Base-by-base conservation (phyloP, 2,888 invertebrate genomes). In the Cacoxenus indagator region DNA sequence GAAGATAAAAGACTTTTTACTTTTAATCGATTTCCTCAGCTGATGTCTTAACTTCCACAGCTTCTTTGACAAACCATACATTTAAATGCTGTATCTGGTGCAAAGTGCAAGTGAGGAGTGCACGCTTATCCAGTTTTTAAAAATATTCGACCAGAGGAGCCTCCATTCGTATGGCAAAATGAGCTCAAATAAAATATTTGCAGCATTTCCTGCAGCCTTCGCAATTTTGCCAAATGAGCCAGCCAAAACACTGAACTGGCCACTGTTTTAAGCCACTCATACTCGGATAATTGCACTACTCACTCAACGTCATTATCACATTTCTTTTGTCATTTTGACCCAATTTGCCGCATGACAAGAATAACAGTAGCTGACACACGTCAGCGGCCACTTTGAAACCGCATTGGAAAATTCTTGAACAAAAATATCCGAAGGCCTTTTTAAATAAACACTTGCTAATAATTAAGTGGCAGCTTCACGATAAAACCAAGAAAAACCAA, bases 261-360 rank as follows among this genome's bases (percentile, higher is more conserved):
- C 51, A 51, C 43, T 43, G 11, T n/a, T 14, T 14, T 14, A 51
- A 4, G 19, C 17, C 4, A 26, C 26, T 19, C 26, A 24, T 19
- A 54, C 26, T 11, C 8, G 14, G 37, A 8, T 54, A 59, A 59
- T 59, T 59, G 59, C 59, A 4, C 19, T 22, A 57, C 59, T 59
- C 27, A 31, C 27, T 27, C 59, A 31, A 29, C 31, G 78, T 73
- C 83, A 78, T 80, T 80, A 84, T 84, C 78, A 80, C 83, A 80
- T 84, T 80, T 81, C 72, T 72, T n/a, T 72, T 68, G 76, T 76
- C 76, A 77, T 77, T 78, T 70, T 74, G 75, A 59, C 59, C 59
- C 59, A 29, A 59, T 59, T 59, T 57, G 37, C 37, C 9, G 37
- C 37, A 37, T 37, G 37, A 37, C 37, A 14, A 37, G 31, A 37